phyloP scores from a whole-genome alignment of 2,888 invertebrate genomes.

The Polyommatus iphigenia region DNA sequence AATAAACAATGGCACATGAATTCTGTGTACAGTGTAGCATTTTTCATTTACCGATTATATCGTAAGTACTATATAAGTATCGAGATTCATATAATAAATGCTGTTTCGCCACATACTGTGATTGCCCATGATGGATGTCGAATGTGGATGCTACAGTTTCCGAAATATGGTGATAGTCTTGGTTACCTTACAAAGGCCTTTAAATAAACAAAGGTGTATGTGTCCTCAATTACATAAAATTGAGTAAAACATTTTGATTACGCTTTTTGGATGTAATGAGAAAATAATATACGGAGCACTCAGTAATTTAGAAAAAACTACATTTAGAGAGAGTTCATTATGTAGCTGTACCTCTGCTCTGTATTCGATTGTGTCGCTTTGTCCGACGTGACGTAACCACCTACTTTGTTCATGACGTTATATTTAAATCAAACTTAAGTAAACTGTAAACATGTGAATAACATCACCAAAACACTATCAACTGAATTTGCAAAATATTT shows the following conservation, averaged over 20 bases:
- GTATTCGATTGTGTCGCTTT: conserved; percentile 15
- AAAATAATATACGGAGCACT: neutral
- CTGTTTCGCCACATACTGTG: too few species aligned
- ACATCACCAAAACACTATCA: neutral
- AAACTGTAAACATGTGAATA: neutral
- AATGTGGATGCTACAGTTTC: too few species aligned
- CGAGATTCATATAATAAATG: too few species aligned
- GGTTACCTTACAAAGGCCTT: neutral
- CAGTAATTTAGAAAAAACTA: conserved; percentile 4
- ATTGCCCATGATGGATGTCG: too few species aligned
- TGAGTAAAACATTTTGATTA: neutral
- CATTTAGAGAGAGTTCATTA: conserved; percentile 3
- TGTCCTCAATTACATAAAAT: neutral
- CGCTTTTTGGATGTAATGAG: neutral
- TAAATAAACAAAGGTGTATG: neutral
- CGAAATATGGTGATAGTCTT: too few species aligned
- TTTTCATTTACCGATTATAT: too few species aligned
- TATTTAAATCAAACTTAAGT: neutral
- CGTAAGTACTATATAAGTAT: too few species aligned
- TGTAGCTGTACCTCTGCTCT: neutral
- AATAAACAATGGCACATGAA: neutral
- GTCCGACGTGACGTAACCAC: conserved; percentile 5
- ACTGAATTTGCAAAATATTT: too few species aligned
- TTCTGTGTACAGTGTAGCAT: too few species aligned
- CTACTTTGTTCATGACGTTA: neutral